Evolutionary conservation across 2,797 vertebrate species (phyloP).

Genomic region (Cirrhinus molitorella): DNA sequence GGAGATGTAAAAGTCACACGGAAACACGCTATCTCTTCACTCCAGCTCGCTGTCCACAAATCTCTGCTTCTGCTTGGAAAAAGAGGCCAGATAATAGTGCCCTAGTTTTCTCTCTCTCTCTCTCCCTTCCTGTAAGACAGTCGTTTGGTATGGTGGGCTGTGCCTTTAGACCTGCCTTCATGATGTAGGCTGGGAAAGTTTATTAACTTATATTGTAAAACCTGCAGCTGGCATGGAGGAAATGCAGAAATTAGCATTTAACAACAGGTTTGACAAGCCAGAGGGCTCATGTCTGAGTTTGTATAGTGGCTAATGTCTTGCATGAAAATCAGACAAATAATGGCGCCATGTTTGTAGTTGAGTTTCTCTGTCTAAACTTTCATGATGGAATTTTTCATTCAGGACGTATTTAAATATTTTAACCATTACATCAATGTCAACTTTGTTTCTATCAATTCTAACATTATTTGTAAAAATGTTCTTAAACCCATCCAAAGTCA

Average conservation of each 20-base stretch:
- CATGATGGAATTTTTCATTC: too few species aligned
- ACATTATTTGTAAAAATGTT: neutral
- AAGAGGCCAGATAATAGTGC: conserved; percentile 81
- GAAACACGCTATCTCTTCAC: conserved; percentile 62
- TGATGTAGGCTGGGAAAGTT: conserved; percentile 65
- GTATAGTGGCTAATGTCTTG: neutral
- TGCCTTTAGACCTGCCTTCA: conserved; percentile 68
- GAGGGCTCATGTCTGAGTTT: conserved; percentile 1
- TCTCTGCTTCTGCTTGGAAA: conserved; percentile 71
- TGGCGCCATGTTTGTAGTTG: neutral
- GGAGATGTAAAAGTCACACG: conserved; percentile 40
- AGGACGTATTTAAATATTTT: neutral
- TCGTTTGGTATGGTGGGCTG: conserved; percentile 55
- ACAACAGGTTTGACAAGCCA: neutral
- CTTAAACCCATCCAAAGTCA: neutral
- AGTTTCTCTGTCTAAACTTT: too few species aligned
- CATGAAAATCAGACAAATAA: too few species aligned
- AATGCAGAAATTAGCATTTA: neutral
- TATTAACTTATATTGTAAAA: conserved; percentile 54
- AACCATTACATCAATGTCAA: neutral
- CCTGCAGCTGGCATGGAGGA: neutral
- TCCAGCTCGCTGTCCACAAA: conserved; percentile 66
- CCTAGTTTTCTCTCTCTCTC: conserved; percentile 76
- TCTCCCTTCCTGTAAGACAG: conserved; percentile 60
- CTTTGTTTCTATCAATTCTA: neutral